Evolutionary conservation across 2,113 vertebrate species (phyloP).

Genomic region (Noturus placidus): DNA sequence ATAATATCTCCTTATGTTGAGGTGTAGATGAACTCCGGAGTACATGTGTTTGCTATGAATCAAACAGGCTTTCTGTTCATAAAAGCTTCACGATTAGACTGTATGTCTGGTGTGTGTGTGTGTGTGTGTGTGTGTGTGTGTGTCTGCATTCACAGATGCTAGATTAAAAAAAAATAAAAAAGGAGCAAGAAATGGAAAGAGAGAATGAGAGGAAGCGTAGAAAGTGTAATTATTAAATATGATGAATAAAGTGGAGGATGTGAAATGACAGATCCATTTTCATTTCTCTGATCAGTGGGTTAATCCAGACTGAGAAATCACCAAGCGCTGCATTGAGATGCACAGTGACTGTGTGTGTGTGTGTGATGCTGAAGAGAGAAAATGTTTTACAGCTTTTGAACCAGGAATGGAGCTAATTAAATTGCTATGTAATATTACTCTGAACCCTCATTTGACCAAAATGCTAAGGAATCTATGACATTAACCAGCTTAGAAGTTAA

Average conservation of each 20-base stretch:
- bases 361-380: slow-evolving; percentile 48
- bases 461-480: slow-evolving; percentile 69
- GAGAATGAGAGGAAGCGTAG: slow-evolving; percentile 35
- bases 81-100: slow-evolving; percentile 59
- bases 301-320: slow-evolving; percentile 70
- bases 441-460: slow-evolving; percentile 73
- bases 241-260: slow-evolving; percentile 67
- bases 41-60: slow-evolving; percentile 54
- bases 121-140: slow-evolving; percentile 26
- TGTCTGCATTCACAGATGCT: slow-evolving; percentile 50
- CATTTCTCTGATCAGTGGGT: slow-evolving; percentile 71
- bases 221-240: slow-evolving; percentile 70
- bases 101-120: slow-evolving; percentile 52
- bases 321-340: slow-evolving; percentile 52
- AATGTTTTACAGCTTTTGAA: slow-evolving; percentile 58
- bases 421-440: slow-evolving; percentile 74
- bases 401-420: slow-evolving; percentile 66
- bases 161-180: slow-evolving; percentile 41
- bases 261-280: slow-evolving; percentile 69
- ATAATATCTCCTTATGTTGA: slow-evolving; percentile 14
- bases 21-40: slow-evolving; percentile 24
- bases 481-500: slow-evolving; percentile 74
- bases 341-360: slow-evolving; percentile 46
- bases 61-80: slow-evolving; percentile 61
- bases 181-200: slow-evolving; percentile 55